These are phyloP conservation scores for Plecotus auritus DNA, from an alignment of 2,113 vertebrate species.

Conservation along the genomic window DNA sequence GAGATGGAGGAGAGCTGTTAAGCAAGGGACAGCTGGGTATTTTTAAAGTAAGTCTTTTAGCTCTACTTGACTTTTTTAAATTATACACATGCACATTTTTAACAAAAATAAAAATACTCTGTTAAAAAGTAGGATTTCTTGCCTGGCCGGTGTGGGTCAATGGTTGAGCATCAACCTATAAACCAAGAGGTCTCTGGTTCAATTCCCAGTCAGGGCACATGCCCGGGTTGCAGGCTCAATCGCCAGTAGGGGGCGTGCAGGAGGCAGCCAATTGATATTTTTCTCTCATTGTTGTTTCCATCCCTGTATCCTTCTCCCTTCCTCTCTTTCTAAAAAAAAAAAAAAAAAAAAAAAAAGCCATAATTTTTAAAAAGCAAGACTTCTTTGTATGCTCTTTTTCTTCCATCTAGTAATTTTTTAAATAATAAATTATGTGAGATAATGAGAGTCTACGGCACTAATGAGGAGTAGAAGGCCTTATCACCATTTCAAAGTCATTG, in stretches of 20 bases:
- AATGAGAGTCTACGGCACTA: not conserved
- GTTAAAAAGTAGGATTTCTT: not conserved
- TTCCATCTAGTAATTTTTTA: constrained; percentile 23
- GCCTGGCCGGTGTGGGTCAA: no score
- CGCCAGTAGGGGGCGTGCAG: no score
- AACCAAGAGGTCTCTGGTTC: no score
- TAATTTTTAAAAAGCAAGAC: no score
- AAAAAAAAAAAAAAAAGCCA: no score
- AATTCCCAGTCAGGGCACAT: no score
- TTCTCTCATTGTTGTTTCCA: no score
- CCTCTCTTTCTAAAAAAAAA: no score
- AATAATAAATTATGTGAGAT: constrained; percentile 23
- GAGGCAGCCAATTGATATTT: no score
- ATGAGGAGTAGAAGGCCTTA: constrained; percentile 10
- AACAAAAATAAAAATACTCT: not conserved
- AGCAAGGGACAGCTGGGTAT: not conserved
- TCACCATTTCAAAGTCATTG: not conserved
- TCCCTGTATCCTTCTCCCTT: no score
- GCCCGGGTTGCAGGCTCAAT: no score
- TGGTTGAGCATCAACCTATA: no score
- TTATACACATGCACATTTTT: not conserved
- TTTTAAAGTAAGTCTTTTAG: constrained; percentile 8
- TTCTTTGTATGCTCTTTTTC: constrained; percentile 1
- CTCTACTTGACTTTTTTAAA: not conserved
- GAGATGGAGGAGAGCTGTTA: not conserved